Base-by-base conservation (phyloP, 1,140 invertebrate genomes). In the Drosophila serrata region DNA sequence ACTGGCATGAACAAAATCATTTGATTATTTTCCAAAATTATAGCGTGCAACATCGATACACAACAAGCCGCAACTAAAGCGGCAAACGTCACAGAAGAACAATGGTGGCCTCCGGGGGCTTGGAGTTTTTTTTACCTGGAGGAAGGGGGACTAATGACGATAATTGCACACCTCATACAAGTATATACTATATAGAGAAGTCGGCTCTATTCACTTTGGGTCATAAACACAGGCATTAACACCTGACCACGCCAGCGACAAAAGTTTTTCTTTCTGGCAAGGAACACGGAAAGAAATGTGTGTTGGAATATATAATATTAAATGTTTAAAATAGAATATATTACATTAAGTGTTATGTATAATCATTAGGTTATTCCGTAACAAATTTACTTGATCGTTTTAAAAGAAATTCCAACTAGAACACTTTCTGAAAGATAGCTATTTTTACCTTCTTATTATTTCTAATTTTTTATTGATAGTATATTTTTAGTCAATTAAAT, bases 11-110 rank as follows among this genome's bases (percentile, higher is more conserved):
- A 85, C n/a, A 81, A 88, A 88, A 88, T 90, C 84, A 87, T 87
- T 86, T 86, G 76, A 77, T 77, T 76, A 69, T 61, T 76, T 76
- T 75, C 73, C 76, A 27, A 87, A 87, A 87, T 87, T 87, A 87
- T 87, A 87, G 69, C 81, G 75, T 90, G 85, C 85, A 72, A 88
- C 85, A 88, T 88, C 86, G 85, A 88, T 90, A 90, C 62, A 81
- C 81, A 88, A 91, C 87, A 91, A 91, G 87, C 88, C 87, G 87
- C 82, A 91, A 91, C 87, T 91, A 91, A 91, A 91, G 84, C 85
- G 80, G 74, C 75, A 68, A 58, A 31, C 64, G 59, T 63, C 58
- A 37, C 51, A 62, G 55, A 56, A 11, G 73, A 74, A 84, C 80
- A 90, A 85, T 72, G 65, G 5, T 27, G 39, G 45, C 17, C 17